Evolutionary conservation across 1,140 invertebrate genomes (phyloP).

Genomic region (Drosophila obscura): DNA sequence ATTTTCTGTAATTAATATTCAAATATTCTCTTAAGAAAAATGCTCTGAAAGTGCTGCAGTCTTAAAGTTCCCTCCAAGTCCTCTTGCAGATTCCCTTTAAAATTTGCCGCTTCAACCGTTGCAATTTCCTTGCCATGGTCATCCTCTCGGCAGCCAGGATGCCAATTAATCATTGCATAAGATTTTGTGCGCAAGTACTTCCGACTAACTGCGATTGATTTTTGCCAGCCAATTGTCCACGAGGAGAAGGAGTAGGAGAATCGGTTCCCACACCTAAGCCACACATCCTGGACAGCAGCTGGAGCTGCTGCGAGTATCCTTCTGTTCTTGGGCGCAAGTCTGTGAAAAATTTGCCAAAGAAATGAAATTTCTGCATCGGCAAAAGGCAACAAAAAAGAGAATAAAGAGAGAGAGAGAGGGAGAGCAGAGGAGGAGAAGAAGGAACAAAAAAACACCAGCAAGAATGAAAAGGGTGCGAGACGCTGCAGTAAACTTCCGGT

Average conservation of each 20-base stretch:
- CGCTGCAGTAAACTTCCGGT: slow-evolving; percentile 78
- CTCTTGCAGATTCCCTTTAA: too few relatives aligned
- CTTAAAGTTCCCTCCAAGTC: too few relatives aligned
- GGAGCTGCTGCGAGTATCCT: slow-evolving; percentile 22
- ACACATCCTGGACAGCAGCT: slow-evolving; percentile 62
- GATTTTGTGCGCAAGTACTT: slow-evolving; percentile 59
- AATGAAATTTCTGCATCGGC: slow-evolving; percentile 60
- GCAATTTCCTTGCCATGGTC: slow-evolving; percentile 12
- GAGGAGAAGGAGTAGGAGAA: slow-evolving; percentile 24
- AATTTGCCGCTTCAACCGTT: neutral
- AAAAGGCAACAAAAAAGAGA: slow-evolving; percentile 35
- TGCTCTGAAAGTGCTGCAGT: too few relatives aligned
- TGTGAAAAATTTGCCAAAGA: slow-evolving; percentile 76
- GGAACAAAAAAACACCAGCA: slow-evolving; percentile 16
- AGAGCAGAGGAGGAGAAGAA: neutral
- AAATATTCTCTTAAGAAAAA: too few relatives aligned
- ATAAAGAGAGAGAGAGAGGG: neutral
- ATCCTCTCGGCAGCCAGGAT: slow-evolving; percentile 6
- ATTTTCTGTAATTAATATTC: too few relatives aligned
- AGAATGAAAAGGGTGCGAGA: slow-evolving; percentile 70
- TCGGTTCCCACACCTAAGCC: slow-evolving; percentile 67
- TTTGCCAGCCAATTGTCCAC: slow-evolving; percentile 30
- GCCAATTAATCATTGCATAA: slow-evolving; percentile 65
- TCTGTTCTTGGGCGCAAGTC: slow-evolving; percentile 41
- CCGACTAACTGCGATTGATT: slow-evolving; percentile 73